Base-by-base conservation (phyloP, 2,797 vertebrate species). In the Rhinichthys osculus region DNA sequence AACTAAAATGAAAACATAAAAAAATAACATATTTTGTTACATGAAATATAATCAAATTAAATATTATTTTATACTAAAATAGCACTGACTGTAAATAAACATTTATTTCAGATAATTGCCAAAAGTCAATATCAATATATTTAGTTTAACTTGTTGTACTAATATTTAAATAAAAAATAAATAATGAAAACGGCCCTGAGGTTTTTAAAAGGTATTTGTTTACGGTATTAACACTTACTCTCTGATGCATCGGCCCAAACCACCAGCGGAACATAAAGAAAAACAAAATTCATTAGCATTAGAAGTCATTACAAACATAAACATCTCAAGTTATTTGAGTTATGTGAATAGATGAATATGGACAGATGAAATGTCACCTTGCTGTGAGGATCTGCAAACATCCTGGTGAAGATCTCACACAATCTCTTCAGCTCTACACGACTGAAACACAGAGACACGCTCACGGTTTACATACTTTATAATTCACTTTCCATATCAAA, bases 371-470 rank as follows among this genome's bases (percentile, higher is more conserved):
- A 77, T 11, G 27, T 84, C 95, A 98, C 98, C 97, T 99, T 99
- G 94, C 98, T 98, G 87, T 99, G 98, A 77, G 98, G 98, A 89
- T 99, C 98, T 76, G 98, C 97, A 94, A 99, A 99, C 98, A 99
- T 99, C 84, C 98, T 94, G 3, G 98, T 98, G 96, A 99, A 99
- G 93, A 99, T 99, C 92, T 99, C 98, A 94, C 98, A 99, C 0
- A 99, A 92, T 84, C 98, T 95, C 95, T 99, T 99, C 90, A 99
- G 93, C 89, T 99, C 98, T 27, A 98, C 98, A 85, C 98, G 98
- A 92, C 97, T 99, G 88, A 79, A 77, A 82, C 11, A 57, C 33
- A 80, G 1, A 59, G 21, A 30, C 52, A 47, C 67, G 1, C 10
- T 10, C 19, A 70, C 44, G 10, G 0, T 21, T 35, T 19, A 52